phyloP scores from a whole-genome alignment of 1,140 invertebrate species.

The Aphidius ervi region DNA sequence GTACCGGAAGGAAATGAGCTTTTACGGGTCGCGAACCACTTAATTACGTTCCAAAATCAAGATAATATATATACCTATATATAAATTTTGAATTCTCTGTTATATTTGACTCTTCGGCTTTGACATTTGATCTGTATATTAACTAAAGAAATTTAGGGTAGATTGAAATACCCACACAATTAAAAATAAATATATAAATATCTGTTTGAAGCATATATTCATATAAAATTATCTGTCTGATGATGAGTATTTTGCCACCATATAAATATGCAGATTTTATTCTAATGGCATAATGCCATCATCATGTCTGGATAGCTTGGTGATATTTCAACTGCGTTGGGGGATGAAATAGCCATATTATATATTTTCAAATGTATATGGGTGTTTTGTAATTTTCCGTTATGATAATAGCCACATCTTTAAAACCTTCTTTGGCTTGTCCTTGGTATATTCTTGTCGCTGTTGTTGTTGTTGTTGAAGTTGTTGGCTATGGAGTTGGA shows the following conservation, averaged over 20 bases:
- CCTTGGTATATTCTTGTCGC: too few relatives aligned
- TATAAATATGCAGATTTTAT: constrained; percentile 41
- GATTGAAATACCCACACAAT: background rate
- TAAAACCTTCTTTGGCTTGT: too few relatives aligned
- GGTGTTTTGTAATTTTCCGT: too few relatives aligned
- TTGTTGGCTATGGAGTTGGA: too few relatives aligned
- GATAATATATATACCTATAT: background rate
- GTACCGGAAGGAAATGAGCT: constrained; percentile 15
- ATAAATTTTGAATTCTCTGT: background rate
- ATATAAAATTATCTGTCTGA: constrained; percentile 40
- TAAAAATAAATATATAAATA: background rate
- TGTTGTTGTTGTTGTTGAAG: too few relatives aligned
- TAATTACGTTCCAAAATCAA: constrained; percentile 31
- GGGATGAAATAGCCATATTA: constrained; percentile 4
- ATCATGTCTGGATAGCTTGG: background rate
- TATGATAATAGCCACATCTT: too few relatives aligned
- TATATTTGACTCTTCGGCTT: too few relatives aligned
- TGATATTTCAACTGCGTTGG: too few relatives aligned
- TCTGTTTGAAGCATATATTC: constrained; percentile 25
- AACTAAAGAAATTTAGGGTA: background rate
- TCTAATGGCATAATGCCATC: constrained; percentile 21
- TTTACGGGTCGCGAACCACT: constrained; percentile 29
- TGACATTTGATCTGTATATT: constrained; percentile 7
- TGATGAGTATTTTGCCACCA: constrained; percentile 33
- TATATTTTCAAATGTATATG: background rate